Evolutionary conservation across 2,113 vertebrate species (phyloP).

Genomic region (Thermophis baileyi): DNA sequence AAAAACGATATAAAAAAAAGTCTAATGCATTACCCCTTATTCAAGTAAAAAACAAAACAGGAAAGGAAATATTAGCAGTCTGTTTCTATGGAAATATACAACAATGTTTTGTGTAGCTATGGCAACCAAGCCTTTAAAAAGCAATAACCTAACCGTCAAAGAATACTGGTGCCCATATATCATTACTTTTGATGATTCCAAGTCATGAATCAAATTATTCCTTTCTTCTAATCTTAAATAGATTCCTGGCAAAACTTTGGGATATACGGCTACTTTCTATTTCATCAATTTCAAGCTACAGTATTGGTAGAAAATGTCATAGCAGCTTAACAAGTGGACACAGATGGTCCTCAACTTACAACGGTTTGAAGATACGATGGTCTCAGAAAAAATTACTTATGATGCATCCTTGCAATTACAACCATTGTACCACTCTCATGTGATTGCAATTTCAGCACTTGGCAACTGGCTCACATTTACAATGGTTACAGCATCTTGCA

Average conservation of each 20-base stretch:
- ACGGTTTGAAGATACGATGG: background rate
- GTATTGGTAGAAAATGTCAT: background rate
- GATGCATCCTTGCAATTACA: background rate
- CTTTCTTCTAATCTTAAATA: background rate
- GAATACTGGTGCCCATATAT: conserved; percentile 5
- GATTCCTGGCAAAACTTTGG: background rate
- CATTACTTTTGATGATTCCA: conserved; percentile 1
- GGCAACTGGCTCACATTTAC: background rate
- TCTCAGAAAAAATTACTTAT: background rate
- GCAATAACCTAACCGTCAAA: conserved; percentile 51
- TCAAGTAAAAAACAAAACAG: background rate
- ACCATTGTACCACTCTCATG: background rate
- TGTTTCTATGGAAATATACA: conserved; percentile 57
- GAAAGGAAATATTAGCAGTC: conserved; percentile 43
- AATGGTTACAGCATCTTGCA: background rate
- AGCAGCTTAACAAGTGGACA: background rate
- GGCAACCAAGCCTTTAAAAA: conserved; percentile 59
- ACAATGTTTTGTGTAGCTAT: conserved; percentile 55
- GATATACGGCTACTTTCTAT: background rate
- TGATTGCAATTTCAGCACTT: background rate
- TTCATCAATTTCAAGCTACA: background rate
- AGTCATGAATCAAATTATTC: conserved; percentile 3
- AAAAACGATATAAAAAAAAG: background rate
- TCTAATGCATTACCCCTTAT: background rate
- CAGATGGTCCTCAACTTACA: background rate